Conservation (phyloP, 2,888 invertebrate genomes). For the Bellardia bayeri region DNA sequence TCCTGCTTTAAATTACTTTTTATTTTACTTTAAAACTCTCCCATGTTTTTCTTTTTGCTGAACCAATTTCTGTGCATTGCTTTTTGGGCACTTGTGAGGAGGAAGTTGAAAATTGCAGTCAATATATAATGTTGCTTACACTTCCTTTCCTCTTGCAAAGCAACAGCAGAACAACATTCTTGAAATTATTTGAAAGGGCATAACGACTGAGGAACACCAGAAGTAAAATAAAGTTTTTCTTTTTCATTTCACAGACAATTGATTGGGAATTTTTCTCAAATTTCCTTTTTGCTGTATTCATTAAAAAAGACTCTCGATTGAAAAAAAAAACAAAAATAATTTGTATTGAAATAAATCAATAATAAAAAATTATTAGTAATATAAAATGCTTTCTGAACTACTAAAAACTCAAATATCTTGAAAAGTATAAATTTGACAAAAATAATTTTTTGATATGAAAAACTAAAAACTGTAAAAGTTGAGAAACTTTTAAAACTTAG, state of each 20-base stretch:
- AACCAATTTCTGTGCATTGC: not conserved
- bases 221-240: conserved; percentile 37
- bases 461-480: no score
- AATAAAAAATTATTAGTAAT: no score
- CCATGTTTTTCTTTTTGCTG: not conserved
- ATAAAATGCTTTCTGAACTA: no score
- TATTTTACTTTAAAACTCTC: conserved; percentile 24
- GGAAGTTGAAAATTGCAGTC: conserved; percentile 55
- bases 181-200: not conserved
- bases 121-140: conserved; percentile 64
- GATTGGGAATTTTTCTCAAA: conserved; percentile 25
- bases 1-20: conserved; percentile 24
- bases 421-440: no score
- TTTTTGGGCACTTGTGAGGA: not conserved
- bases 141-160: conserved; percentile 31
- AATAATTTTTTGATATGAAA: no score
- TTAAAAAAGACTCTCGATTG: conserved; percentile 14
- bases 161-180: conserved; percentile 9
- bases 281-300: conserved; percentile 21
- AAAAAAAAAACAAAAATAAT: not conserved
- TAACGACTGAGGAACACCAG: conserved; percentile 1
- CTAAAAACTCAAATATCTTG: no score
- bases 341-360: no score
- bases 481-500: no score
- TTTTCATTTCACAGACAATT: conserved; percentile 45